Base-by-base conservation (phyloP, 2,113 vertebrate genomes). In the Ophiodon elongatus region DNA sequence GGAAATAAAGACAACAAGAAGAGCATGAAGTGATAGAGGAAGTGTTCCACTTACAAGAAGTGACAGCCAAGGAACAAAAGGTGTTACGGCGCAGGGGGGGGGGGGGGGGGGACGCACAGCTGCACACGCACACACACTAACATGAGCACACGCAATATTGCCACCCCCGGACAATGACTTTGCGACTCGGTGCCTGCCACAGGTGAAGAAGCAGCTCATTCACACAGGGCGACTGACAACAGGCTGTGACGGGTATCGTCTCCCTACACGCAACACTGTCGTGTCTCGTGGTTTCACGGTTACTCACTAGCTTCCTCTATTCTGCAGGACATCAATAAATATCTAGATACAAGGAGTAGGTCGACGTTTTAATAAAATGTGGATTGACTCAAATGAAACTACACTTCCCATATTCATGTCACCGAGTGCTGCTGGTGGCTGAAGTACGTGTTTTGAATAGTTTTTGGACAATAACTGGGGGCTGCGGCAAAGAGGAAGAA, bases 51-150 rank as follows among this genome's bases (percentile, higher is more conserved):
- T 56, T 52, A 70, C 29, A 13, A 1, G 57, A 63, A 64, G 43
- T 71, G 82, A 76, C 75, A 78, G 73, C 54, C 15, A 14, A n/a
- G 27, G 60, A 77, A 64, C 80, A 65, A 54, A 75, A 79, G 74
- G 65, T 84, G 43, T 63, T 52, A 67, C 33, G n/a, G n/a, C n/a
- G n/a, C n/a, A n/a, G n/a, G n/a, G 11, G 17, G 25, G 75, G 57
- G 15, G 1, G 76, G n/a, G 23, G 76, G 63, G 0, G 14, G 83
- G 81, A 82, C 33, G 8, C 52, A 57, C 33, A 54, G 67, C 47
- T 43, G 74, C 27, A 37, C 57, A 72, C 31, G 10, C 41, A 37
- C 33, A 64, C 59, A 35, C 7, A 23, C 17, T 1, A 29, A 66
- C 23, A 1, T 8, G 6, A 60, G 71, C 41, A 62, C 68, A 66